These are phyloP conservation scores for Clytia hemisphaerica DNA, from an alignment of 30 jellyfish, hydroid and myxozoan species.

Conservation along the genomic window DNA sequence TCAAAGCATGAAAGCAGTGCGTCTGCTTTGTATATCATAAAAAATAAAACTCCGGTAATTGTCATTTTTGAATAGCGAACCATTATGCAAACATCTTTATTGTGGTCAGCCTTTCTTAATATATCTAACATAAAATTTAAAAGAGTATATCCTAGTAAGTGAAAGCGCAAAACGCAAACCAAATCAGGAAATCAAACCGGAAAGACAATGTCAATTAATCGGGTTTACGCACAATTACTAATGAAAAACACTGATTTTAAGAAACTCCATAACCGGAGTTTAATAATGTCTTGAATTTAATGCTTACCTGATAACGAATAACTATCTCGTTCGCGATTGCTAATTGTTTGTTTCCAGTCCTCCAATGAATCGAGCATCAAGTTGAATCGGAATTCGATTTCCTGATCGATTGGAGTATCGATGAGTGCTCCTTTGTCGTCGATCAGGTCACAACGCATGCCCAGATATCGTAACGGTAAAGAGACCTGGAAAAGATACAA, in stretches of 20 bases:
- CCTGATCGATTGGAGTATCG: constrained; percentile 57
- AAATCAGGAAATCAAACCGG: no score
- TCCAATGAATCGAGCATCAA: constrained; percentile 69
- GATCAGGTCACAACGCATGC: constrained; percentile 69
- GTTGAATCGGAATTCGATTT: constrained; percentile 73
- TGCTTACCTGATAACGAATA: constrained; percentile 53
- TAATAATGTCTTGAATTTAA: no score
- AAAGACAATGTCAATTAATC: background rate
- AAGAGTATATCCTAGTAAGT: no score
- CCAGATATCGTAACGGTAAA: constrained; percentile 54
- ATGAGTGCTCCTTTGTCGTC: constrained; percentile 45
- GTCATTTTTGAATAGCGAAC: no score
- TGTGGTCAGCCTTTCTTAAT: no score
- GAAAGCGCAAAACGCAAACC: background rate
- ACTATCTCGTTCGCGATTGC: constrained; percentile 1
- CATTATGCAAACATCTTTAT: no score
- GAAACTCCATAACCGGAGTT: no score
- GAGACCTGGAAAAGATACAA: constrained; percentile 35
- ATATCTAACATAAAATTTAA: no score
- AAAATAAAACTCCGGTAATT: background rate
- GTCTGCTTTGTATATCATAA: background rate
- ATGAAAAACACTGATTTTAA: no score
- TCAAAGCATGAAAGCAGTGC: no score
- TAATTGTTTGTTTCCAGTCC: constrained; percentile 47
- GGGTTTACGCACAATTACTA: no score